phyloP scores from a whole-genome alignment of 2,113 vertebrate species.

The Rhagologus leucostigma region DNA sequence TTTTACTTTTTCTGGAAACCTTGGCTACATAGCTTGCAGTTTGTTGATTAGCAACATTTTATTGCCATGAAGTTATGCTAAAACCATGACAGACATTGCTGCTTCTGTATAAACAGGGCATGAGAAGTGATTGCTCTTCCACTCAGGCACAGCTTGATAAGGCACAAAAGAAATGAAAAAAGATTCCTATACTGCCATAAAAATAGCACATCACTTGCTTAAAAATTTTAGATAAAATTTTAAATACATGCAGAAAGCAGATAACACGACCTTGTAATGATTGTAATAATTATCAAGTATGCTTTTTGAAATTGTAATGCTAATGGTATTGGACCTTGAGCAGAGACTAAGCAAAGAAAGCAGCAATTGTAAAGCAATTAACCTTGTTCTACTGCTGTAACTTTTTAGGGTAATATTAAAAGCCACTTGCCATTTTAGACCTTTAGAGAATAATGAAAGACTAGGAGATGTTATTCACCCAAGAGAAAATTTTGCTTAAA shows the following conservation, averaged over 20 bases:
- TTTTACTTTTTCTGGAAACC: not conserved
- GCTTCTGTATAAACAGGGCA: not conserved
- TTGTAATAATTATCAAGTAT: not conserved
- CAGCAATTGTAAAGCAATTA: constrained; percentile 8
- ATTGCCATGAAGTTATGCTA: not conserved
- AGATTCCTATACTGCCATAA: not conserved
- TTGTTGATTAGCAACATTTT: not conserved
- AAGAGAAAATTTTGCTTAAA: not conserved
- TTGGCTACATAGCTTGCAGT: not conserved
- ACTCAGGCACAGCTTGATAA: not conserved
- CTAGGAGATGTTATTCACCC: not conserved
- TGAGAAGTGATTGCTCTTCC: not conserved
- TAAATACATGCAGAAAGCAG: not conserved
- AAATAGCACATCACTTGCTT: not conserved
- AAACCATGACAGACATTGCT: not conserved
- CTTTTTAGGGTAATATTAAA: not conserved
- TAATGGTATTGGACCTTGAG: not conserved
- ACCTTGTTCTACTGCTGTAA: not conserved
- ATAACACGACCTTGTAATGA: not conserved
- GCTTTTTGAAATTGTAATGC: not conserved
- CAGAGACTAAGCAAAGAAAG: not conserved
- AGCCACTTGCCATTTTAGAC: not conserved
- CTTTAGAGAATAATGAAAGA: not conserved
- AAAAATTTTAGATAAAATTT: not conserved
- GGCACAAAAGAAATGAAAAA: not conserved